Percentiles rank a stretch among this genome's conserved stretches.
These are phyloP conservation scores for Synaphobranchus kaupii DNA, from an alignment of 2,797 vertebrate genomes.

Conservation along the genomic window DNA sequence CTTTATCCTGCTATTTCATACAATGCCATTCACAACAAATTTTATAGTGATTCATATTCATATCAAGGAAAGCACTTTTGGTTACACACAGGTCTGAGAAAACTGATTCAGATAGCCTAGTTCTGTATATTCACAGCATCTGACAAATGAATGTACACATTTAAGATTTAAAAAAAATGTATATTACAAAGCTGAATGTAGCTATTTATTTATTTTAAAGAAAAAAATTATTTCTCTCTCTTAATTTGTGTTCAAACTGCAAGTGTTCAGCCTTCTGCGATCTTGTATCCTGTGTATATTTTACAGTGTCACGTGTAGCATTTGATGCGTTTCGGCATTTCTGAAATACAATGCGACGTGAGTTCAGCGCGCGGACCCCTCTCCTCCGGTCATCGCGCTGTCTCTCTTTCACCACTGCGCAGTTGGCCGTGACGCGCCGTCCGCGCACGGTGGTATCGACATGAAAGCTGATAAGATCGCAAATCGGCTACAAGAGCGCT, in stretches of 20 bases:
- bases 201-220: no score
- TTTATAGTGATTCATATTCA: neutral
- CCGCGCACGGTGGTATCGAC: no score
- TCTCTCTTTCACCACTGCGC: neutral
- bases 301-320: neutral
- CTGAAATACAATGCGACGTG: neutral
- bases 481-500: neutral
- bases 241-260: neutral
- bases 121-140: no score
- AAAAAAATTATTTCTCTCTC: neutral
- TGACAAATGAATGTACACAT: no score
- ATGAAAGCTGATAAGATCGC: no score
- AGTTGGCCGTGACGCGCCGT: no score
- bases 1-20: slow-evolving; percentile 60
- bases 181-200: no score
- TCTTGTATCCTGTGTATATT: neutral
- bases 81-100: no score
- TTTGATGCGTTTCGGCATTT: neutral
- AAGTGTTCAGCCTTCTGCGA: no score
- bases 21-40: neutral
- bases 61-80: no score
- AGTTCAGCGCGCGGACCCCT: neutral
- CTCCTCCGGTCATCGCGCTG: neutral
- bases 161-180: no score
- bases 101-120: no score